Evolutionary conservation across 2,888 invertebrate species (phyloP).

Genomic region (Macroteleia sp.): DNA sequence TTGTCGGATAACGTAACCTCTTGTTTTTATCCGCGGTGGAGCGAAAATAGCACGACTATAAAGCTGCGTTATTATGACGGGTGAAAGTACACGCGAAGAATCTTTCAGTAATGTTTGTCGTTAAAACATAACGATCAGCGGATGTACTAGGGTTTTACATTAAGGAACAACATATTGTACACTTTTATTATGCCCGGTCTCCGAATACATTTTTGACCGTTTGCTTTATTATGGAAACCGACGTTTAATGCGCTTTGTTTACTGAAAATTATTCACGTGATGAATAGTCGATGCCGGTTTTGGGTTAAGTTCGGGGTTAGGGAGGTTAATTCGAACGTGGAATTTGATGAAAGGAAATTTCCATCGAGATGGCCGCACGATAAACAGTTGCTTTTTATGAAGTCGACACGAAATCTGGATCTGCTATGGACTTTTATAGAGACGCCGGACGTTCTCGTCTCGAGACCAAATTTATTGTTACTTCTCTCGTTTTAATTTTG

Average conservation of each 20-base stretch:
- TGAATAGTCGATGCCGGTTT: slow-evolving; percentile 57
- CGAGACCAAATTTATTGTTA: slow-evolving; percentile 16
- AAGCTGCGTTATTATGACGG: slow-evolving; percentile 63
- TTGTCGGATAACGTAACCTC: slow-evolving; percentile 59
- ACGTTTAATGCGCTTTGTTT: slow-evolving; percentile 62
- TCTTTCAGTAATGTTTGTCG: slow-evolving; percentile 62
- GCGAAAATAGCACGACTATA: slow-evolving; percentile 64
- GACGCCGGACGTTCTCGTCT: not conserved
- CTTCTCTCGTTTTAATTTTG: too few species aligned
- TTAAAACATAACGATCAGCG: slow-evolving; percentile 64
- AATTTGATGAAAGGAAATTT: slow-evolving; percentile 58
- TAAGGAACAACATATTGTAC: slow-evolving; percentile 60
- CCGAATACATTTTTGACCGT: slow-evolving; percentile 50
- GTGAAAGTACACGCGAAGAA: slow-evolving; percentile 62
- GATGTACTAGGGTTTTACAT: slow-evolving; percentile 64
- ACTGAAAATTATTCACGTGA: slow-evolving; percentile 57
- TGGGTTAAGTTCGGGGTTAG: slow-evolving; percentile 44
- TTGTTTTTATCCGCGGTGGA: slow-evolving; percentile 56
- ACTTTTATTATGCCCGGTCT: slow-evolving; percentile 58
- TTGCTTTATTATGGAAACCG: slow-evolving; percentile 55
- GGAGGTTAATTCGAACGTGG: slow-evolving; percentile 50
- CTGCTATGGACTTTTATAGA: slow-evolving; percentile 38
- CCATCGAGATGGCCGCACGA: slow-evolving; percentile 52
- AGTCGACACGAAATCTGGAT: slow-evolving; percentile 50
- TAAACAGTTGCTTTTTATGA: slow-evolving; percentile 53